These are phyloP conservation scores for Antheraea assamensis DNA, from an alignment of 2,888 invertebrate species.

Conservation along the genomic window DNA sequence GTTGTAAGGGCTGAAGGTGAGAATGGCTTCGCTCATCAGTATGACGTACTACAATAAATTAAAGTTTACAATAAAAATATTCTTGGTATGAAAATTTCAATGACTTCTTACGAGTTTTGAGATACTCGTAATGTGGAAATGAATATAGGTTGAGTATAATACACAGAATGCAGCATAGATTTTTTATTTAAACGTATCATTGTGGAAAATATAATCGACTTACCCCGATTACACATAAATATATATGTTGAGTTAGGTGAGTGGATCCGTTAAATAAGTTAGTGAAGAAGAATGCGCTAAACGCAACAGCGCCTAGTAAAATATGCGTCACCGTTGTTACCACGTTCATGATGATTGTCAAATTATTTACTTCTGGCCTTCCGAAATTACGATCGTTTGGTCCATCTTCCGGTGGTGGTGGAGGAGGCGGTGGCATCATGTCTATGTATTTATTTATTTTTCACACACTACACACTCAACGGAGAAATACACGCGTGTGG, in stretches of 20 bases:
- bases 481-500: neutral
- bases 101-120: slow-evolving; percentile 3
- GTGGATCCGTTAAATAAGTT: slow-evolving; percentile 18
- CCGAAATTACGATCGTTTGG: slow-evolving; percentile 27
- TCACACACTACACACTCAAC: slow-evolving; percentile 16
- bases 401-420: slow-evolving; percentile 33
- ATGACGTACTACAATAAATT: slow-evolving; percentile 58
- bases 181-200: neutral
- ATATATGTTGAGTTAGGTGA: slow-evolving; percentile 46
- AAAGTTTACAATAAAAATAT: too few relatives aligned
- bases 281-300: slow-evolving; percentile 39
- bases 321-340: slow-evolving; percentile 45
- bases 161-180: slow-evolving; percentile 15
- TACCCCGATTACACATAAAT: slow-evolving; percentile 58
- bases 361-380: slow-evolving; percentile 24
- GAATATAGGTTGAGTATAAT: slow-evolving; percentile 6
- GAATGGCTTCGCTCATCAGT: slow-evolving; percentile 57
- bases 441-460: slow-evolving; percentile 1
- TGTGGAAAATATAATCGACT: slow-evolving; percentile 35
- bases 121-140: neutral
- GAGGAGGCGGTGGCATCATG: slow-evolving; percentile 28
- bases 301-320: slow-evolving; percentile 43
- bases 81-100: slow-evolving; percentile 19
- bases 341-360: slow-evolving; percentile 40
- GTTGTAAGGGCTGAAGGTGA: slow-evolving; percentile 48